Percentiles rank a stretch among this genome's conserved stretches.
These are phyloP conservation scores for Pelochelys cantorii DNA, from an alignment of 2,797 vertebrate species.

Conservation along the genomic window DNA sequence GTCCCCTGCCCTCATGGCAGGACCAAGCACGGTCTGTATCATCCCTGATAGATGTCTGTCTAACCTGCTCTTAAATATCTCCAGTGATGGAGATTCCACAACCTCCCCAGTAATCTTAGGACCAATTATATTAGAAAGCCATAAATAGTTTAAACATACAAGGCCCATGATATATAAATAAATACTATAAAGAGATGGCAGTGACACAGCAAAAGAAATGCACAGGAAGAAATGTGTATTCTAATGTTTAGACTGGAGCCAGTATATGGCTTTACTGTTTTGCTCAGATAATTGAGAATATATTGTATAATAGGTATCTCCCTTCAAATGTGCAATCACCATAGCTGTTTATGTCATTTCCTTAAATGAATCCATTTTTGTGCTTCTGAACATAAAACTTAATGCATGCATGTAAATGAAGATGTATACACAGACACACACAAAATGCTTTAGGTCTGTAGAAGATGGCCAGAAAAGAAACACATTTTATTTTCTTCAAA, in stretches of 20 bases:
- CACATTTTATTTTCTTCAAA: not conserved
- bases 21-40: too few relatives aligned
- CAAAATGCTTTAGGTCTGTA: not conserved
- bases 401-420: not conserved
- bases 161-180: not conserved
- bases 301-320: not conserved
- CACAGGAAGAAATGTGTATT: accelerated
- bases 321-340: not conserved
- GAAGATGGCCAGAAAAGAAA: not conserved
- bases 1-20: too few relatives aligned
- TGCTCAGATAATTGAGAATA: not conserved
- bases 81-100: too few relatives aligned
- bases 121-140: not conserved
- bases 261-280: not conserved
- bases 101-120: too few relatives aligned
- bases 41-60: too few relatives aligned
- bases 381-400: not conserved
- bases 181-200: accelerated
- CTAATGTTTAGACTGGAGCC: not conserved
- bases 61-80: too few relatives aligned
- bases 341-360: not conserved
- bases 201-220: not conserved
- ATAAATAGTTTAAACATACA: not conserved
- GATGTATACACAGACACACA: not conserved
- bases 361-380: not conserved